These are phyloP conservation scores for Pseudolaguvia tuberculata DNA, from an alignment of 2,113 vertebrate species.

Conservation along the genomic window DNA sequence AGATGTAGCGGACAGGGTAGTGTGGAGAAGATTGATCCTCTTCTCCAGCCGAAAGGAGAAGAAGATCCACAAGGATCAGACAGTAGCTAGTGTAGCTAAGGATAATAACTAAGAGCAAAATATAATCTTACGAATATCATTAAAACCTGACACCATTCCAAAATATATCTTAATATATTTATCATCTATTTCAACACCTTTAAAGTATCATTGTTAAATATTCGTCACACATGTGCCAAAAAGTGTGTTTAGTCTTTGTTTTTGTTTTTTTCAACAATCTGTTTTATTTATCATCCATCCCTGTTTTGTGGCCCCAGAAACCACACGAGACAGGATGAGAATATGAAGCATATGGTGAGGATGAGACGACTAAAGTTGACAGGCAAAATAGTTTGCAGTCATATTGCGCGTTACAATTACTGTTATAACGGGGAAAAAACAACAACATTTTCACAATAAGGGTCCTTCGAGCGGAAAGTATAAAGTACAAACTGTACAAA, in stretches of 20 bases:
- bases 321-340: neutral
- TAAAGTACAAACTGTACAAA: neutral
- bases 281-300: neutral
- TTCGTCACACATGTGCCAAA: neutral
- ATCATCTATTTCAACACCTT: neutral
- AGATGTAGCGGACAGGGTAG: too few relatives aligned
- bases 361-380: constrained; percentile 3
- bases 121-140: neutral
- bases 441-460: neutral
- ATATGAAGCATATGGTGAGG: neutral
- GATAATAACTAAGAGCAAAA: too few relatives aligned
- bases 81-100: neutral
- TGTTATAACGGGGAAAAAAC: neutral
- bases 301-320: neutral
- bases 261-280: neutral
- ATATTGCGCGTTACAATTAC: neutral
- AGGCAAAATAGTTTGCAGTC: neutral
- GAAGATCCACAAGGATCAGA: neutral
- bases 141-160: neutral
- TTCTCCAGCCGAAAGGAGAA: too few relatives aligned
- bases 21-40: too few relatives aligned
- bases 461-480: neutral
- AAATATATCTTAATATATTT: neutral
- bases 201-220: neutral
- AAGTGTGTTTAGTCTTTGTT: neutral